Percentiles rank a stretch among this genome's conserved stretches.
These are phyloP conservation scores for Peromyscus melanophrys DNA, from an alignment of 2,797 vertebrate genomes.

Conservation along the genomic window DNA sequence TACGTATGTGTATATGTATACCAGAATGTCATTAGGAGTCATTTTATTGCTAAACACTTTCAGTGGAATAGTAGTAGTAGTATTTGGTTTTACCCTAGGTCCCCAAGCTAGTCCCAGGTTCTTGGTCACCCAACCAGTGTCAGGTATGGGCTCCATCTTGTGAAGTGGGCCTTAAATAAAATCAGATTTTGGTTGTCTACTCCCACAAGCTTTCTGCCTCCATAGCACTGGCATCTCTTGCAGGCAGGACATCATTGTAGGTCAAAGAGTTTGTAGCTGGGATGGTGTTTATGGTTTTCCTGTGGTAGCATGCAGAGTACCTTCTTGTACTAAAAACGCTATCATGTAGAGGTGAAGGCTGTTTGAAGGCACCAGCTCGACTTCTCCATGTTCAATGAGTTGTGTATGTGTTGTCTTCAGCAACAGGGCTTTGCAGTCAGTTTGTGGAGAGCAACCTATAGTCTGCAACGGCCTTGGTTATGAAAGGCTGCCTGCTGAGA, in stretches of 20 bases:
- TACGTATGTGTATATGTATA: too few species aligned
- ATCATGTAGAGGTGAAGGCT: not conserved
- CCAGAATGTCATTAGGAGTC: not conserved
- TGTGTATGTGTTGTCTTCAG: not conserved
- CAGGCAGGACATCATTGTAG: not conserved
- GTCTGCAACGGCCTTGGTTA: not conserved
- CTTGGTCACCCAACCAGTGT: not conserved
- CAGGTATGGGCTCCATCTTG: too few species aligned
- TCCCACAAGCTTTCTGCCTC: not conserved
- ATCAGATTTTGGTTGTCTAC: not conserved
- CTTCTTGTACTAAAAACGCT: not conserved
- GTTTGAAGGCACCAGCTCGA: not conserved
- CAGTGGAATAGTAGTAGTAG: not conserved
- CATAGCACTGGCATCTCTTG: not conserved
- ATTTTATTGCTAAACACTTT: not conserved
- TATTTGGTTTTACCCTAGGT: not conserved
- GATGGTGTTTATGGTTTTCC: not conserved
- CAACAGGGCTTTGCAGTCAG: too few species aligned
- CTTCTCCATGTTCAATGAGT: not conserved
- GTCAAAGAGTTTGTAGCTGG: not conserved
- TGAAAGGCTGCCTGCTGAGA: conserved; percentile 67
- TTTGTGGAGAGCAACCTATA: not conserved
- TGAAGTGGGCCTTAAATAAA: not conserved
- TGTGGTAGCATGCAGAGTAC: not conserved
- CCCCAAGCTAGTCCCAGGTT: not conserved